These are phyloP conservation scores for Zoanthus sansibaricus DNA, from an alignment of 92 coral and sea anemone genomes.

Conservation along the genomic window DNA sequence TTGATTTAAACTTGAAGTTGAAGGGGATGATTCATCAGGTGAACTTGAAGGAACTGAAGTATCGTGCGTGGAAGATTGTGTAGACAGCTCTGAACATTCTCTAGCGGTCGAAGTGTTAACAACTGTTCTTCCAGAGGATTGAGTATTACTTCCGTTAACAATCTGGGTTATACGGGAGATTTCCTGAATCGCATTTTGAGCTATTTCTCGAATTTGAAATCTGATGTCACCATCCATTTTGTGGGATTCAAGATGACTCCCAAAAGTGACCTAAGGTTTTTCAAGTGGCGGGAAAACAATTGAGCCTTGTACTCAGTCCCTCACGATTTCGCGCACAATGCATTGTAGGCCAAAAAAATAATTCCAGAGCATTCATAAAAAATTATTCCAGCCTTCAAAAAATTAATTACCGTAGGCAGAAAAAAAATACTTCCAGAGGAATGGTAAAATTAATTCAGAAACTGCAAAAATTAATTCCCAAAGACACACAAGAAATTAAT, in stretches of 20 bases:
- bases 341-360: not conserved
- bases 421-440: slow-evolving; percentile 7
- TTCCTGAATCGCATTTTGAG: slow-evolving; percentile 25
- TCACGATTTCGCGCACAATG: slow-evolving; percentile 17
- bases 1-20: slow-evolving; percentile 20
- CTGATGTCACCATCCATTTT: slow-evolving; percentile 19
- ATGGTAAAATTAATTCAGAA: not conserved
- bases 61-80: slow-evolving; percentile 22
- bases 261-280: slow-evolving; percentile 19
- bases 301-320: slow-evolving; percentile 30
- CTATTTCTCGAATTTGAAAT: slow-evolving; percentile 27
- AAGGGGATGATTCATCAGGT: slow-evolving; percentile 9
- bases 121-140: slow-evolving; percentile 28
- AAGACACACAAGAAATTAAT: slow-evolving; percentile 10
- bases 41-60: slow-evolving; percentile 21
- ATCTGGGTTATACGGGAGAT: slow-evolving; percentile 19
- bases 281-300: slow-evolving; percentile 20
- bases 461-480: slow-evolving; percentile 1
- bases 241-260: slow-evolving; percentile 25
- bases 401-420: not conserved
- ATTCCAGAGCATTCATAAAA: not conserved
- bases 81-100: slow-evolving; percentile 25
- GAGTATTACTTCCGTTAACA: not conserved
- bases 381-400: not conserved
- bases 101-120: slow-evolving; percentile 28